Percentiles rank a stretch among this genome's conserved stretches.
These are phyloP conservation scores for Thalassaphorura encarpata DNA, from an alignment of 1,140 invertebrate species.

Conservation along the genomic window DNA sequence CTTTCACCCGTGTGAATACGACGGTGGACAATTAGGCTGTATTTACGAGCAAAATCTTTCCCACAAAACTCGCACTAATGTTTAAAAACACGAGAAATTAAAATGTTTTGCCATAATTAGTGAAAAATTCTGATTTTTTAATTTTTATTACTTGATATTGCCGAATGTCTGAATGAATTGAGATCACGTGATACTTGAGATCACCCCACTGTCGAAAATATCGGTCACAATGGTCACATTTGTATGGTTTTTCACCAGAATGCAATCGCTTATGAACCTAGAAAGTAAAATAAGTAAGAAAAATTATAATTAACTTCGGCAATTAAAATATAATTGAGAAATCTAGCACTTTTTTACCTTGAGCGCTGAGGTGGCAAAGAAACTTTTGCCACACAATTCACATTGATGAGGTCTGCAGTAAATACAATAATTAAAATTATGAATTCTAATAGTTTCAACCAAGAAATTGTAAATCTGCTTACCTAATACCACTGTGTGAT, in stretches of 20 bases:
- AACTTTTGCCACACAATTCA: conserved; percentile 66
- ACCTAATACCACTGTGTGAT: conserved; percentile 56
- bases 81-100: no score
- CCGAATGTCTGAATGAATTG: conserved; percentile 69
- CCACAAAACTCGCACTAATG: conserved; percentile 70
- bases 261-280: not conserved
- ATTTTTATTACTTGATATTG: conserved; percentile 55
- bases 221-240: conserved; percentile 60
- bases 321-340: no score
- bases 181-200: conserved; percentile 77
- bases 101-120: not conserved
- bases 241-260: not conserved
- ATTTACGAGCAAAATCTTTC: conserved; percentile 84
- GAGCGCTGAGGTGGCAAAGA: conserved; percentile 64
- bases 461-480: not conserved
- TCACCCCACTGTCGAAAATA: conserved; percentile 78
- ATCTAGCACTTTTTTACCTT: conserved; percentile 53
- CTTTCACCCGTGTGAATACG: conserved; percentile 81
- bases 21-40: conserved; percentile 81
- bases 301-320: not conserved
- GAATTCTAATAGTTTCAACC: no score
- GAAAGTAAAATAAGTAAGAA: not conserved
- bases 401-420: conserved; percentile 59
- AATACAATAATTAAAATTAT: not conserved
- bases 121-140: not conserved